These are phyloP conservation scores for Schrankia costaestrigalis DNA, from an alignment of 2,888 invertebrate species.

Conservation along the genomic window DNA sequence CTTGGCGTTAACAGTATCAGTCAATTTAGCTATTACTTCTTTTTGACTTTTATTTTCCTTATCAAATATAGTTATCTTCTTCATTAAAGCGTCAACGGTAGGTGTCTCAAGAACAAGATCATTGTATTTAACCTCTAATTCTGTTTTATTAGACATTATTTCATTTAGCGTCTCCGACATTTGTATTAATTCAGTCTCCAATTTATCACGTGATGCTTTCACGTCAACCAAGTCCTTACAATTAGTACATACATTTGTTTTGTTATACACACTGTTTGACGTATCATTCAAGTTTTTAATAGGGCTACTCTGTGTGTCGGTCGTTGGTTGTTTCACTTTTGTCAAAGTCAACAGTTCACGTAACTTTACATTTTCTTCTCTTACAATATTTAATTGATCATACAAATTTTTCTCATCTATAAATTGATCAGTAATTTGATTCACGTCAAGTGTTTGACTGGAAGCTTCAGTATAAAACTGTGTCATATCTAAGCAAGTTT, in stretches of 20 bases:
- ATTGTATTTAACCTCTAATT: slow-evolving; percentile 51
- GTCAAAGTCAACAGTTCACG: slow-evolving; percentile 37
- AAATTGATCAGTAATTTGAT: slow-evolving; percentile 31
- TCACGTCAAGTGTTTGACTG: slow-evolving; percentile 44
- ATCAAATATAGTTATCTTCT: slow-evolving; percentile 49
- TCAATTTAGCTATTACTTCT: slow-evolving; percentile 45
- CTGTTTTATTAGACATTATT: slow-evolving; percentile 41
- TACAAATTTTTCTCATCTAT: slow-evolving; percentile 30
- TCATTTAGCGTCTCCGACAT: slow-evolving; percentile 38
- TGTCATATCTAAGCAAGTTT: slow-evolving; percentile 61
- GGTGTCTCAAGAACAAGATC: slow-evolving; percentile 50
- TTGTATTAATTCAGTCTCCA: slow-evolving; percentile 35
- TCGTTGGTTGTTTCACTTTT: slow-evolving; percentile 18
- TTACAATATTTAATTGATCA: slow-evolving; percentile 40
- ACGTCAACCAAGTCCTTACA: slow-evolving; percentile 32
- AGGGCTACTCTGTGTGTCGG: slow-evolving; percentile 42
- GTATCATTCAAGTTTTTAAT: slow-evolving; percentile 23
- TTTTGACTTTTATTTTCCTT: slow-evolving; percentile 43
- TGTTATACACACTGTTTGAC: neutral
- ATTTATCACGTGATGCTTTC: slow-evolving; percentile 16
- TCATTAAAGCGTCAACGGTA: slow-evolving; percentile 45
- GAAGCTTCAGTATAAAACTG: slow-evolving; percentile 53
- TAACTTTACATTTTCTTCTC: slow-evolving; percentile 49
- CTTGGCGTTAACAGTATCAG: slow-evolving; percentile 36
- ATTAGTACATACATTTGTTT: slow-evolving; percentile 21